Evolutionary conservation across 2,888 invertebrate genomes (phyloP).

Genomic region (Drosophila cognata): DNA sequence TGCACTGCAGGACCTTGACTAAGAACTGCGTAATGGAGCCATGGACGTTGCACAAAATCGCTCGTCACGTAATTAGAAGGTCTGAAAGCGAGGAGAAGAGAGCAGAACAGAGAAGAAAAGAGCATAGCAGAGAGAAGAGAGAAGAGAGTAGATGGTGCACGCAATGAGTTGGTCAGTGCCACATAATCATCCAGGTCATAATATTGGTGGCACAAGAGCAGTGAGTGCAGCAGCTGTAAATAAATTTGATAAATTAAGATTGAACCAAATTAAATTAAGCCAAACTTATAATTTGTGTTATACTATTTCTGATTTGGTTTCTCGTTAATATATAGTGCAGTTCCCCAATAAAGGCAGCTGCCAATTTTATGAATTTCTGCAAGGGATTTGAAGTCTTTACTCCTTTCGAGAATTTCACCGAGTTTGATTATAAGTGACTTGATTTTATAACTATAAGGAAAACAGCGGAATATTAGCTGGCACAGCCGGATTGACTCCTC

Average conservation of each 20-base stretch:
- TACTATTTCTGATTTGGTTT: neutral
- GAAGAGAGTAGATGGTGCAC: neutral
- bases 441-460: neutral
- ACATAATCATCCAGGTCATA: neutral
- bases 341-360: too few relatives aligned
- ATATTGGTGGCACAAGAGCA: neutral
- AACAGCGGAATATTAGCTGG: neutral
- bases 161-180: neutral
- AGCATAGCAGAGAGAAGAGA: neutral
- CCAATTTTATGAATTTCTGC: neutral
- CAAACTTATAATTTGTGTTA: neutral
- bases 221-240: neutral
- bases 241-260: neutral
- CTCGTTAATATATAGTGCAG: too few relatives aligned
- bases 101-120: neutral
- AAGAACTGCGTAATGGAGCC: conserved; percentile 46
- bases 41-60: conserved; percentile 36
- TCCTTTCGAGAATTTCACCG: neutral
- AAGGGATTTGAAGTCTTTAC: neutral
- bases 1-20: conserved; percentile 60
- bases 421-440: too few relatives aligned
- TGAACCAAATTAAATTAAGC: neutral
- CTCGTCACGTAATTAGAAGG: conserved; percentile 46
- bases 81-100: neutral
- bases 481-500: neutral